Percentiles rank a stretch among this genome's conserved stretches.
phyloP scores from a whole-genome alignment of 1,140 invertebrate species.

The Branchinecta lynchi region DNA sequence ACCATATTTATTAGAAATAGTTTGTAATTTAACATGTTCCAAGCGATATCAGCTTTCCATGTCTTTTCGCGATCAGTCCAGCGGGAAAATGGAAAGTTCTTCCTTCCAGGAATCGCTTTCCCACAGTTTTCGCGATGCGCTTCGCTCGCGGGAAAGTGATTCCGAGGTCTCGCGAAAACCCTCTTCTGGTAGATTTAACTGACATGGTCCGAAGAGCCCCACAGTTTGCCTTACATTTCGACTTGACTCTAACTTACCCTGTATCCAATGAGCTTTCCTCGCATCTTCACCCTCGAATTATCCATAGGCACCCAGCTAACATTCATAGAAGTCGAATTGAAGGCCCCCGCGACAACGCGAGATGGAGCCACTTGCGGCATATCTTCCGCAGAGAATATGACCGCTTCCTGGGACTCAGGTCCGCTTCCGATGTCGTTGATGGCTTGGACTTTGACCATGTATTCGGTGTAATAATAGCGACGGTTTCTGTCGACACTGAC shows the following conservation, averaged over 20 bases:
- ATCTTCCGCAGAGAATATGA: conserved; percentile 82
- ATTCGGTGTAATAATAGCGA: conserved; percentile 69
- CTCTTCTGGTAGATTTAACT: too few relatives aligned
- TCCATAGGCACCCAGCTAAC: conserved; percentile 81
- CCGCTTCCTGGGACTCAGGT: conserved; percentile 55
- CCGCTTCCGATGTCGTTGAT: conserved; percentile 66
- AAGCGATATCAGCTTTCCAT: too few relatives aligned
- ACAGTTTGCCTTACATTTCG: too few relatives aligned
- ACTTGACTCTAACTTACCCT: conserved; percentile 40
- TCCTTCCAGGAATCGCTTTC: too few relatives aligned
- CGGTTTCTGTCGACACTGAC: conserved; percentile 47
- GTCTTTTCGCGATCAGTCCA: too few relatives aligned
- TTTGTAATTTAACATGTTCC: too few relatives aligned
- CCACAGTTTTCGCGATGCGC: too few relatives aligned
- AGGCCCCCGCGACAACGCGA: conserved; percentile 52
- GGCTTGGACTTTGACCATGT: conserved; percentile 68
- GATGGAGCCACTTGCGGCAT: conserved; percentile 83
- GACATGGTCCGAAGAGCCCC: too few relatives aligned
- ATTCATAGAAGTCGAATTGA: conserved; percentile 79
- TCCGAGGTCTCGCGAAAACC: too few relatives aligned
- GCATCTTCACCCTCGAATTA: conserved; percentile 60
- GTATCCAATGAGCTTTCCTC: conserved; percentile 80
- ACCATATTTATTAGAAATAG: too few relatives aligned
- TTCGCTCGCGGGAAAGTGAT: too few relatives aligned
- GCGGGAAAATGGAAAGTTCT: too few relatives aligned